Conservation (phyloP, 2,888 invertebrate species). For the Scaptomyza cyrtandrae region DNA sequence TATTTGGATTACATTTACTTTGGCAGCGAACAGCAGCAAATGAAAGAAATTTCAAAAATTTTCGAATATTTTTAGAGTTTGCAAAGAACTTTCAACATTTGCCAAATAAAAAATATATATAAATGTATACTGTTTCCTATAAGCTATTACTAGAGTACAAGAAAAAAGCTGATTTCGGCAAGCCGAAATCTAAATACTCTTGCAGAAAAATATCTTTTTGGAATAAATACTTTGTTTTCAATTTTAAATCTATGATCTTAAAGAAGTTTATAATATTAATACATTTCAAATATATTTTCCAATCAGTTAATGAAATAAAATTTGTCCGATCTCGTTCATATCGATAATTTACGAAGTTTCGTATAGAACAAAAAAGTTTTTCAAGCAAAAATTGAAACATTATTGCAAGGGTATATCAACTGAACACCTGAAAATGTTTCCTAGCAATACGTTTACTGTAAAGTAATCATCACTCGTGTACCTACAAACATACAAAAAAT, state of each 20-base stretch:
- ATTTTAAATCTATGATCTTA: neutral
- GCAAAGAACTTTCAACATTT: constrained; percentile 27
- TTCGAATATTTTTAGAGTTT: constrained; percentile 36
- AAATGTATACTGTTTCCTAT: constrained; percentile 32
- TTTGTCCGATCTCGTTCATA: neutral
- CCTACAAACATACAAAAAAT: constrained; percentile 12
- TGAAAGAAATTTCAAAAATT: constrained; percentile 25
- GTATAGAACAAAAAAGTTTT: too few species aligned
- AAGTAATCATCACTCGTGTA: constrained; percentile 32
- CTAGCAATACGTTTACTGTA: constrained; percentile 39
- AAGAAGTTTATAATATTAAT: neutral
- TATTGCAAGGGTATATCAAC: constrained; percentile 16
- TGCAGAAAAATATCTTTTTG: neutral
- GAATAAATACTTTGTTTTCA: too few species aligned
- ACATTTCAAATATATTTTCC: neutral
- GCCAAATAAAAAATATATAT: constrained; percentile 15
- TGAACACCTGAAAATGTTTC: constrained; percentile 48
- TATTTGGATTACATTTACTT: constrained; percentile 49
- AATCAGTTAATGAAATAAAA: too few species aligned
- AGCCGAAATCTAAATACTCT: constrained; percentile 12
- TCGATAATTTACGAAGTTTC: too few species aligned
- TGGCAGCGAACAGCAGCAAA: constrained; percentile 22
- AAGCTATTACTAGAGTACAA: constrained; percentile 12
- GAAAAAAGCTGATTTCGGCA: neutral
- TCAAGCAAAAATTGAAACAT: neutral